Evolutionary conservation across 92 coral and sea anemone species (phyloP), one percentile per base, ranked within the genome.

Genomic region (Paramuricea clavata): DNA sequence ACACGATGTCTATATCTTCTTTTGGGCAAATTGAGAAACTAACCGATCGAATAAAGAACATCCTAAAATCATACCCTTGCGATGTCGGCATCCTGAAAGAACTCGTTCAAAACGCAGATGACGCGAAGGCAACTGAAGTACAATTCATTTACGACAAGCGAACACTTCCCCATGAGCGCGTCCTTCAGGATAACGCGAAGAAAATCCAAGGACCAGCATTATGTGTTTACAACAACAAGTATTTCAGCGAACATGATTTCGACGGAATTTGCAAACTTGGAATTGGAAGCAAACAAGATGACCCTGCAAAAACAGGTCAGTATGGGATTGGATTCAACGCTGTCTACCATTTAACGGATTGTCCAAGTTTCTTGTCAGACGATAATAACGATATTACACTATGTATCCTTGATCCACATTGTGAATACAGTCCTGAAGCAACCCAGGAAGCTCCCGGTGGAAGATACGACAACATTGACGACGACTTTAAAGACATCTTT

Each of bases 241-340:
- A 93, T 2, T 94, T 94, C 61, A 94, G 93, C 21, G 86, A 90
- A 21, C 78, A 85, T 3, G 98, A 94, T 71, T 87, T 94, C 26
- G 31, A 11, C 16, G 98, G 95, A 28, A 94, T 94, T 56, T 90
- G 89, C 42, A 92, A 83, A 60, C 94, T 94, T 28, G 98, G 98
- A 23, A 91, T 91, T 62, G 98, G 98, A 42, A 93, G 91, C 81
- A 94, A 94, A 85, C 90, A 94, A 35, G 90, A 93, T 47, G 98
- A 94, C 83, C 95, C 93, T 35, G 88, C 89, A 90, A 94, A 94
- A 85, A 94, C 95, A 12, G 98, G 98, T 50, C 98, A 92, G 86
- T 94, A 94, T 85, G 98, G 98, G 19, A 86, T 94, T 5, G 98
- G 98, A 3, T 94, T 93, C 72, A 94, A 94, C 56, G 98, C 98